Evolutionary conservation across 2,888 invertebrate species (phyloP), one percentile per base, ranked within the genome.

Genomic region (Ophonus ardosiacus): DNA sequence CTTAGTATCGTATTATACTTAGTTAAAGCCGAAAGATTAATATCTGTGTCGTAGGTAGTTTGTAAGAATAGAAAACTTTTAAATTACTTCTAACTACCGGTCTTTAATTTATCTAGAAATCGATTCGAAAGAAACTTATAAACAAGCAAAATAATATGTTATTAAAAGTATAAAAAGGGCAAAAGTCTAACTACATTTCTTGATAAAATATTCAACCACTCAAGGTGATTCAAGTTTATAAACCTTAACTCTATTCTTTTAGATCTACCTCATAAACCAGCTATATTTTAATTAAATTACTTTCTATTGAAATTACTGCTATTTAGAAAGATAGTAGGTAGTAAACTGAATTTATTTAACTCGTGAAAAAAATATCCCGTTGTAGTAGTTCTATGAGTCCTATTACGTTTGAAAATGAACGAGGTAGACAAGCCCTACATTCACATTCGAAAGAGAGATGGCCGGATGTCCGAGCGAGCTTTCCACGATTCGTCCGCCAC

Each of bases 391-490:
- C 79, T 56, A 59, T 56, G 79, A 79, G 21, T 59, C 56, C 79
- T 17, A 59, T 61, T 40, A 80, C 57, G 61, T 63, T 80, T 63
- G 40, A 61, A 63, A 31, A 63, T 61, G 71, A 68, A 17, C 56
- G 71, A 82, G 31, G 43, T 63, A 82, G 68, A 71, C 57, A 56
- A 56, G 15, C 24, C 24, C 51, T 31, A n/a, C 63, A 51, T 51
- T 31, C 68, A 38, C 18, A 68, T n/a, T 51, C 24, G 21, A 68
- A 65, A 68, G 81, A 65, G 68, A 68, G 68, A 82, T 8, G 24
- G 31, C 56, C 81, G 81, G 81, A 82, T 82, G 81, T 82, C 81
- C 81, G 81, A 82, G 17, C 81, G 71, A 56, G 81, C 81, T 68
- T 82, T 82, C 81, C 71, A 68, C 68, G 71, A 82, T 82, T 71